Percentiles rank a stretch among this genome's conserved stretches.
Conservation (phyloP, 2,113 vertebrate genomes). For the Tretioscincus oriximinensis region DNA sequence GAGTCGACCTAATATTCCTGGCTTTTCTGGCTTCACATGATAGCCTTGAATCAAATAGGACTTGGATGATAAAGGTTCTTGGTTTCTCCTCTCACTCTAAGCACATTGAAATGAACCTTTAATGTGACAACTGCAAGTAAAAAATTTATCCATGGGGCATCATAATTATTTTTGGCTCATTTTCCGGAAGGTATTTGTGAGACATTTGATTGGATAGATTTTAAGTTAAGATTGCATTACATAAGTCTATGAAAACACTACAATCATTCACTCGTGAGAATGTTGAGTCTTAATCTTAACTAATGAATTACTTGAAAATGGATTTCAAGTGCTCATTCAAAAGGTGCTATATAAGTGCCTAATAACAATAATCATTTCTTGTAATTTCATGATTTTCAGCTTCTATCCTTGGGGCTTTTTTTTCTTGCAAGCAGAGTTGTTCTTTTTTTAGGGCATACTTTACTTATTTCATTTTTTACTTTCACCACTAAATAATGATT, state of each 20-base stretch:
- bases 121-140: too few relatives aligned
- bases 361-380: background rate
- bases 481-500: background rate
- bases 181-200: too few relatives aligned
- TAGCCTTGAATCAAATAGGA: too few relatives aligned
- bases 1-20: too few relatives aligned
- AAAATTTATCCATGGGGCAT: too few relatives aligned
- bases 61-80: too few relatives aligned
- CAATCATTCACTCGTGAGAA: constrained; percentile 23
- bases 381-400: constrained; percentile 27
- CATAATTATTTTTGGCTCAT: too few relatives aligned
- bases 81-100: too few relatives aligned
- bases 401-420: background rate
- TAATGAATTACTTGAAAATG: constrained; percentile 43
- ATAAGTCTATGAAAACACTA: background rate
- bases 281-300: constrained; percentile 21
- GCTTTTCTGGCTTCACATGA: too few relatives aligned
- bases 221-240: background rate
- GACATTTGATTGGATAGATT: too few relatives aligned
- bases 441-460: constrained; percentile 10
- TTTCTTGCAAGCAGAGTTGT: background rate
- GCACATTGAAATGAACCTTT: too few relatives aligned
- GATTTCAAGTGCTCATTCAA: constrained; percentile 28
- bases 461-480: constrained; percentile 6
- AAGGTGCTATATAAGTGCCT: constrained; percentile 24